A percentile compares a stretch with the other conserved stretches of the same genome.
Conservation (phyloP, 92 coral and sea anemone genomes). For the Desmophyllum pertusum region DNA sequence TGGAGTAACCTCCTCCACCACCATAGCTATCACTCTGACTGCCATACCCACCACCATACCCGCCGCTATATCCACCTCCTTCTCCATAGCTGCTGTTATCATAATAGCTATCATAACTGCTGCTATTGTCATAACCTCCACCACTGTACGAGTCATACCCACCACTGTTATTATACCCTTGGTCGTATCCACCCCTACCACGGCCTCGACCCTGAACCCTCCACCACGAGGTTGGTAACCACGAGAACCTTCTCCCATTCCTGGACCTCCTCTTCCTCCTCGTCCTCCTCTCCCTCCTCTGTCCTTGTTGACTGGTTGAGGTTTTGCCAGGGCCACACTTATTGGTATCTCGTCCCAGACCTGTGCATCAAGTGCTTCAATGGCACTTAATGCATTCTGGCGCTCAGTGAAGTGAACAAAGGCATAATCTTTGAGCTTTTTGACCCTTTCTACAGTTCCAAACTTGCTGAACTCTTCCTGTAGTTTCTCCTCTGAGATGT, state of each 20-base stretch:
- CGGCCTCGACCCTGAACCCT: constrained; percentile 70
- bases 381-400: constrained; percentile 68
- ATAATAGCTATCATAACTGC: constrained; percentile 34
- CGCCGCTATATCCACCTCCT: constrained; percentile 42
- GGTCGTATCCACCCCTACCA: constrained; percentile 49
- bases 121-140: constrained; percentile 3
- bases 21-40: constrained; percentile 39
- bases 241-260: constrained; percentile 59
- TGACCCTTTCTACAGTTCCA: constrained; percentile 80
- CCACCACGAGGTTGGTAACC: constrained; percentile 54
- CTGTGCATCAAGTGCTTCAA: constrained; percentile 65
- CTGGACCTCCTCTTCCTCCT: constrained; percentile 55
- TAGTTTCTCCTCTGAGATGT: constrained; percentile 66
- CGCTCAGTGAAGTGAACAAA: constrained; percentile 81
- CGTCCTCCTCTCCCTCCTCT: constrained; percentile 61
- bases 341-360: constrained; percentile 70
- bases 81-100: constrained; percentile 39
- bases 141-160: constrained; percentile 36
- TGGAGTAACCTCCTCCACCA: constrained; percentile 42
- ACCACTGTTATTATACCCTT: constrained; percentile 28
- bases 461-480: constrained; percentile 66
- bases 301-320: constrained; percentile 77
- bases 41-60: constrained; percentile 45
- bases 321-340: constrained; percentile 84
- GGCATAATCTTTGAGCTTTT: constrained; percentile 84